Conservation (phyloP, 2,888 invertebrate genomes). For the Notocelia uddmanniana region DNA sequence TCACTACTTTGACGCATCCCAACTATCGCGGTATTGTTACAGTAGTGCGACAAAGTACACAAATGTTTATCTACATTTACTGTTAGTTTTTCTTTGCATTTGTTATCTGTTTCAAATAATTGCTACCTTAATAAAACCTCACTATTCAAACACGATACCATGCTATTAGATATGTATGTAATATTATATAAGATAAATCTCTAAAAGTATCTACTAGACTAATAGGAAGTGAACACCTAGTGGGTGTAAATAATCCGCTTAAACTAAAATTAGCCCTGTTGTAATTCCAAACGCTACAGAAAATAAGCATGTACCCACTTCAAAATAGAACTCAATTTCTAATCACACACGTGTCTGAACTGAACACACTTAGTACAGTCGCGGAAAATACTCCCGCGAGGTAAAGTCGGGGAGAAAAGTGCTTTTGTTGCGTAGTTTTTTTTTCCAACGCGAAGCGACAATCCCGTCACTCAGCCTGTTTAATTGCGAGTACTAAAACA, state of each 20-base stretch:
- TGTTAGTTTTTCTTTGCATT: no score
- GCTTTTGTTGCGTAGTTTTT: conserved; percentile 58
- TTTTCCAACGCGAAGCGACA: conserved; percentile 70
- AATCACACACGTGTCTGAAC: conserved; percentile 7
- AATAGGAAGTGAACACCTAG: not conserved
- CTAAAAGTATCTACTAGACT: not conserved
- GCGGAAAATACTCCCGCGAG: conserved; percentile 39
- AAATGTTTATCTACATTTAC: no score
- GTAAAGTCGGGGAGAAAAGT: conserved; percentile 49
- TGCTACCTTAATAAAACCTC: no score
- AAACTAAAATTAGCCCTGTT: not conserved
- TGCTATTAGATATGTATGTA: no score
- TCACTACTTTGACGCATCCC: no score
- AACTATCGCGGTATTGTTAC: no score
- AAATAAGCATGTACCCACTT: conserved; percentile 7
- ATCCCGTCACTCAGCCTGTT: conserved; percentile 82
- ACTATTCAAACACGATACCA: no score
- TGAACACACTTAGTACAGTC: conserved; percentile 40
- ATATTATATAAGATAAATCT: no score
- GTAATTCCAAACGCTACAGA: not conserved
- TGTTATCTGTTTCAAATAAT: no score
- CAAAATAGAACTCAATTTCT: conserved; percentile 2
- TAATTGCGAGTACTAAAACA: conserved; percentile 84
- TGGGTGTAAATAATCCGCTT: conserved; percentile 1
- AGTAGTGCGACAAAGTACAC: no score